A percentile compares a stretch with the other conserved stretches of the same genome.
Conservation (phyloP, 2,888 invertebrate species). For the Morinoia aosen region DNA sequence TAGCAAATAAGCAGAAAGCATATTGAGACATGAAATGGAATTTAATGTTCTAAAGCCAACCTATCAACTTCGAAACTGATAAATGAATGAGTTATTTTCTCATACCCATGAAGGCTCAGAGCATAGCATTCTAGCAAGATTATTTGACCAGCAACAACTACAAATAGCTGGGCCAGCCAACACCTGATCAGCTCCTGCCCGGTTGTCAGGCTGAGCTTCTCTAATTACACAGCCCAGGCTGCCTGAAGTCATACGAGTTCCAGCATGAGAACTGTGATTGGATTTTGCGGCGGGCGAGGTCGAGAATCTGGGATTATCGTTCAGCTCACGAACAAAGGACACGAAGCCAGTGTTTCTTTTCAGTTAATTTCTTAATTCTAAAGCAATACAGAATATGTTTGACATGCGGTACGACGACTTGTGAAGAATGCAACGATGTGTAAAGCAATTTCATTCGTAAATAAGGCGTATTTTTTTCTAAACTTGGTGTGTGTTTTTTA, state of each 20-base stretch:
- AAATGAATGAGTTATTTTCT: background rate
- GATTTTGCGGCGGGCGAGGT: background rate
- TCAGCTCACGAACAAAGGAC: background rate
- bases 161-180: background rate
- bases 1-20: background rate
- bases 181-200: background rate
- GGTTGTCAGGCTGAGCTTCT: background rate
- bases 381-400: background rate
- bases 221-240: background rate
- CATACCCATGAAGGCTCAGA: background rate
- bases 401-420: too few species aligned
- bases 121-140: background rate
- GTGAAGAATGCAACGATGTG: too few species aligned
- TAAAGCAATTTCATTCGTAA: too few species aligned
- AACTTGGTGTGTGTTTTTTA: too few species aligned
- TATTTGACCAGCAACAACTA: background rate
- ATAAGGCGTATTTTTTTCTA: too few species aligned
- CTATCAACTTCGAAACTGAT: background rate
- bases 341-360: background rate
- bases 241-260: background rate
- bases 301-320: background rate
- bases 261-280: background rate
- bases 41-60: background rate
- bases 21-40: background rate
- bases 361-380: background rate